Evolutionary conservation across 2,797 vertebrate species (phyloP), one percentile per base, ranked within the genome.

Genomic region (Clarias platycephalus): DNA sequence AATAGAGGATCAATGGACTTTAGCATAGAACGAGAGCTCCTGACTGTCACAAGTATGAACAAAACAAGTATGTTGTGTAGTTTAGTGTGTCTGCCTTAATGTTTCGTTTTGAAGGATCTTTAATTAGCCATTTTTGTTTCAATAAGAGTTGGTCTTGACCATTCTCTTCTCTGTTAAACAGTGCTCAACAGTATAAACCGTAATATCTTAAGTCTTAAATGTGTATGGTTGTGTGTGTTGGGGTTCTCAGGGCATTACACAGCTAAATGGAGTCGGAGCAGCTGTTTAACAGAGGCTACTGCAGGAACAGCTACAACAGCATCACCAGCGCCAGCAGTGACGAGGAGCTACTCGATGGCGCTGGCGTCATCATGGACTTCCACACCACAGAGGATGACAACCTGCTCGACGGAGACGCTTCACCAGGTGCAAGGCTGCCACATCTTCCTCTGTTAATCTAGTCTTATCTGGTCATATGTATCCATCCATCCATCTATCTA

Each of bases 191-290:
- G 9, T 34, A 34, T 26, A 64, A 16, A 12, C 40, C 2, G 20
- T 40, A n/a, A n/a, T 44, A 12, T 67, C 5, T 37, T 58, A 64
- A 70, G 18, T 80, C 37, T 53, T 60, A 40, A 58, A 12, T 34
- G 15, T 49, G 18, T 84, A 72, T 77, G 28, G 79, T 60, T 87
- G 31, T 89, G 53, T 86, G 72, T 74, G 64, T 67, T 26, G 62
- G 60, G 62, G 18, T 83, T 76, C 62, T 71, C 94, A 98, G 97
- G 95, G 93, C 87, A 90, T 92, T 90, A 91, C 90, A 88, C 93
- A 95, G 94, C 96, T 99, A 97, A 97, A 99, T 99, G 98, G 98
- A 99, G 97, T 99, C 98, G 94, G 97, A 99, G 94, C 98, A 99
- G 95, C 94, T 99, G 93, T 99, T 98, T 94, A 97, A 96, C 93